Conservation (phyloP, 1,140 invertebrate genomes). For the Tetraneura akinire region DNA sequence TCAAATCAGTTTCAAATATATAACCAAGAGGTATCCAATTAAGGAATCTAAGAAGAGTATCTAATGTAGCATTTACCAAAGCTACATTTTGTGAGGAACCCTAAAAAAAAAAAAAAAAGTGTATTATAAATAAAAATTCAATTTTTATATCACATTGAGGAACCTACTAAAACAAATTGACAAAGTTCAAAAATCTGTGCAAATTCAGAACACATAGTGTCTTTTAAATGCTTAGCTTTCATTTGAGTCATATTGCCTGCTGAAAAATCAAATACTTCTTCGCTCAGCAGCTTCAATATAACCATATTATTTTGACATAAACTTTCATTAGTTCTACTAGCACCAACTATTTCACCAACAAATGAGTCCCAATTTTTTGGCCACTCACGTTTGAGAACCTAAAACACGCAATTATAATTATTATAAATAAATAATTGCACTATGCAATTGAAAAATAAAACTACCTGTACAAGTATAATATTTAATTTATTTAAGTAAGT, state of each 20-base stretch:
- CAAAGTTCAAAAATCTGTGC: conserved; percentile 97
- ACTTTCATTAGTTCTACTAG: conserved; percentile 97
- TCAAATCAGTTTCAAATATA: conserved; percentile 98
- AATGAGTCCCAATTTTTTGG: conserved; percentile 99
- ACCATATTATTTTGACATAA: conserved; percentile 99
- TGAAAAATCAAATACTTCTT: conserved; percentile 99
- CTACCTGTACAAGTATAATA: conserved; percentile 93
- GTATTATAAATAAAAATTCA: not conserved
- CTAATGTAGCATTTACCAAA: conserved; percentile 89
- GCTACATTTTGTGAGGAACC: conserved; percentile 96
- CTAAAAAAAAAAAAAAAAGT: conserved; percentile 58
- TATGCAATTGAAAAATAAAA: conserved; percentile 8
- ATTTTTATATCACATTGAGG: not conserved
- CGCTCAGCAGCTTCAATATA: conserved; percentile 94
- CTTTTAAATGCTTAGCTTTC: conserved; percentile 98
- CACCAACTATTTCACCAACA: conserved; percentile 97
- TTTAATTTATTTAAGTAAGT: conserved; percentile 98
- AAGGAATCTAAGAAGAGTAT: conserved; percentile 94
- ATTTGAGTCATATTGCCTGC: conserved; percentile 97
- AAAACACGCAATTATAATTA: conserved; percentile 55
- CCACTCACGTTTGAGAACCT: conserved; percentile 99
- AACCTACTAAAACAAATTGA: conserved; percentile 88
- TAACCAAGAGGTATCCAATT: conserved; percentile 99
- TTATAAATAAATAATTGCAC: not conserved
- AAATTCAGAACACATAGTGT: conserved; percentile 99